Evolutionary conservation across 2,888 invertebrate species (phyloP).

Genomic region (Dione juno): DNA sequence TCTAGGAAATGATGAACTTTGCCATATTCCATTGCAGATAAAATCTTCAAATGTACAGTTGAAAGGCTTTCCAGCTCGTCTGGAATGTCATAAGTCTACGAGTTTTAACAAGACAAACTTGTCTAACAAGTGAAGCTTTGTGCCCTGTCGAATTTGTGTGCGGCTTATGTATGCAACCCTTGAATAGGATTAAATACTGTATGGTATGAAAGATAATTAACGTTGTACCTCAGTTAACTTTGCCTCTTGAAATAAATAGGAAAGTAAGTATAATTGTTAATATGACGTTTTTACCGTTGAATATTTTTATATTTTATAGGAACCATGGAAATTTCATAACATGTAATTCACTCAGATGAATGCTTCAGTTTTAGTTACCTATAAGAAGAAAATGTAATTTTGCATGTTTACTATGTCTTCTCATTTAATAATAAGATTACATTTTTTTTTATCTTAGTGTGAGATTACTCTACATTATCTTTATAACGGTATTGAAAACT

Average conservation of each 20-base stretch:
- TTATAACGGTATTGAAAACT: neutral
- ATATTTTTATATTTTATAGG: too few relatives aligned
- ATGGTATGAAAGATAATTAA: conserved; percentile 51
- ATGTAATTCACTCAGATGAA: too few relatives aligned
- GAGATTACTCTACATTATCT: neutral
- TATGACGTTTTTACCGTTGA: neutral
- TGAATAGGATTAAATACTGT: conserved; percentile 55
- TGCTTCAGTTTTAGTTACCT: too few relatives aligned
- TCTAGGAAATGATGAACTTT: conserved; percentile 39
- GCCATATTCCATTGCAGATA: conserved; percentile 45
- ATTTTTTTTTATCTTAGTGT: too few relatives aligned
- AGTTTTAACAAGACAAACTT: conserved; percentile 73
- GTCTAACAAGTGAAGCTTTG: conserved; percentile 64
- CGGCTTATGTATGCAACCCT: conserved; percentile 65
- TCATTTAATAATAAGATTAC: too few relatives aligned
- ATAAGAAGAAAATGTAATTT: too few relatives aligned
- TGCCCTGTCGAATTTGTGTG: conserved; percentile 61
- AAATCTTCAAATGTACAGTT: conserved; percentile 48
- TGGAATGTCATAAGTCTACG: conserved; percentile 55
- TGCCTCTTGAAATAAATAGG: conserved; percentile 15
- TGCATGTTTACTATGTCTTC: too few relatives aligned
- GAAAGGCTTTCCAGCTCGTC: conserved; percentile 52
- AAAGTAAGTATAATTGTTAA: neutral
- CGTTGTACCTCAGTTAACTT: conserved; percentile 43
- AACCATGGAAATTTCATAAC: too few relatives aligned